A percentile compares a stretch with the other conserved stretches of the same genome.
Conservation (phyloP, 1,140 invertebrate genomes). For the Zophobas atratus region DNA sequence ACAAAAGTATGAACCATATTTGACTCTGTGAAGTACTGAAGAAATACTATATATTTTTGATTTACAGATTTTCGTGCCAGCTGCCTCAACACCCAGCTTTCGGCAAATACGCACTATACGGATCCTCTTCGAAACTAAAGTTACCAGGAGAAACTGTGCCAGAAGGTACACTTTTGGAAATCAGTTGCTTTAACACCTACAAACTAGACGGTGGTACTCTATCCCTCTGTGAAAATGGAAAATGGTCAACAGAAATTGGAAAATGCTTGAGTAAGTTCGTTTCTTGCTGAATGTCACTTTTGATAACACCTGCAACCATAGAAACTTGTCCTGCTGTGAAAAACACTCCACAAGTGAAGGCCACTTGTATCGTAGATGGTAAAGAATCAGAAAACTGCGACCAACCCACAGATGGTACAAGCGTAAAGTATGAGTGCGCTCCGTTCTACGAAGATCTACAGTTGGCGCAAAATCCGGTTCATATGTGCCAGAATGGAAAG, state of each 20-base stretch:
- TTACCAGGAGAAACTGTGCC: conserved; percentile 8
- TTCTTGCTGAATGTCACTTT: background rate
- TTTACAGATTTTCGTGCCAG: conserved; percentile 20
- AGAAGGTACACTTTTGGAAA: background rate
- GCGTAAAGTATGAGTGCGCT: conserved; percentile 5
- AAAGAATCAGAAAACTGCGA: conserved; percentile 12
- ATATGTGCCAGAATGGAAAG: background rate
- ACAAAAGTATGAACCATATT: background rate
- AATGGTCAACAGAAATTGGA: background rate
- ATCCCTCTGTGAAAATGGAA: background rate
- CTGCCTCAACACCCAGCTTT: conserved; percentile 52
- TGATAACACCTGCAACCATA: background rate
- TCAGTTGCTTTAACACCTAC: background rate
- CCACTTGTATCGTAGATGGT: conserved; percentile 2
- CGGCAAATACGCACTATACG: conserved; percentile 48
- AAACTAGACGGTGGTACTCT: background rate
- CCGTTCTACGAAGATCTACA: conserved; percentile 10
- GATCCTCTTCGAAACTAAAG: no score
- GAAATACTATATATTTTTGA: conserved; percentile 3
- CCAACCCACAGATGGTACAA: conserved; percentile 21
- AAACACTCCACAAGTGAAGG: conserved; percentile 7
- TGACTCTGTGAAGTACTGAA: background rate
- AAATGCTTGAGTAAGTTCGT: conserved; percentile 9
- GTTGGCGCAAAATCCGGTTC: background rate
- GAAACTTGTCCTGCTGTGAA: background rate